Base-by-base conservation (phyloP, 2,888 invertebrate species). In the Anoncus sp. region DNA sequence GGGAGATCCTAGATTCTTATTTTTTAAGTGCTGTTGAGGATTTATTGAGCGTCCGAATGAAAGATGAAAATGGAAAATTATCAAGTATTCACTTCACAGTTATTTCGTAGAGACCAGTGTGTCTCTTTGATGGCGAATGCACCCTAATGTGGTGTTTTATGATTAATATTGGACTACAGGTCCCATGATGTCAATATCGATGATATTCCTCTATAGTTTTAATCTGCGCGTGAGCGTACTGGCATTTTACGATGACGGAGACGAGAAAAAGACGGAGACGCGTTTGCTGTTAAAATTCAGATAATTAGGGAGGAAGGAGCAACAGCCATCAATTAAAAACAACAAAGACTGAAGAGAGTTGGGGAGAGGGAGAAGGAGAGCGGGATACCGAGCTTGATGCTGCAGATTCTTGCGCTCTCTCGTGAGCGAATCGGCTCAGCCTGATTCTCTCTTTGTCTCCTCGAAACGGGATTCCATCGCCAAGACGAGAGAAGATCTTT, bases 281-380 rank as follows among this genome's bases (percentile, higher is more conserved):
- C 45, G 53, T n/a, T 74, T 16, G 53, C 60, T 53, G 49, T 60
- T 45, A 63, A 74, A 78, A 78, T 75, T 74, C 59, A 27, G 70
- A 71, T 78, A 78, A 78, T 78, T 78, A 74, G 60, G 70, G 74
- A 71, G 66, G 38, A 55, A 62, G 62, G 63, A 59, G 24, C 45
- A 43, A 59, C 53, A 12, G 12, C 22, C 60, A 74, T 53, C 65
- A 65, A 77, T 63, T 65, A 60, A 70, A 38, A 65, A 74, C 69
- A 69, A 65, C 69, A 22, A 38, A 57, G 27, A 43, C 59, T 66
- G 59, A 16, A 14, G 16, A 43, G 4, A 22, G 18, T 14, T 57
- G 27, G 18, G 18, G 35, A 53, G 45, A 60, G 18, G 10, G 31
- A 47, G 18, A 60, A 35, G 53, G 59, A 47, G 47, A 35, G 14